These are phyloP conservation scores for Spilosoma lubricipeda DNA, from an alignment of 2,888 invertebrate species.

Conservation along the genomic window DNA sequence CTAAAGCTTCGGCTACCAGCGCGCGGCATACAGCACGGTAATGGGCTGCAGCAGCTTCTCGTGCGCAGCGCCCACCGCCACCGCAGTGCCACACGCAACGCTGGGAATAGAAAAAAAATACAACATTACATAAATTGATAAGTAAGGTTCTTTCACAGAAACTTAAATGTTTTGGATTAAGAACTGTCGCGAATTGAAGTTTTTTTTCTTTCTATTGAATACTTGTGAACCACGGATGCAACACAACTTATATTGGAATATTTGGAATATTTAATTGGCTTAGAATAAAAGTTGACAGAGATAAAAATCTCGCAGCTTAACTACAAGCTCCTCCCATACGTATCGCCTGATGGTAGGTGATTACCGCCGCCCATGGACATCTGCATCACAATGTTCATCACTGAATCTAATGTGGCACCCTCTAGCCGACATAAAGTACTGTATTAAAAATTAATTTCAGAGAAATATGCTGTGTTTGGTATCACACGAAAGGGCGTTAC, in stretches of 20 bases:
- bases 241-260: not conserved
- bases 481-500: too few relatives aligned
- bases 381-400: too few relatives aligned
- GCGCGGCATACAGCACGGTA: slow-evolving; percentile 97
- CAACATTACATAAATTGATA: not conserved
- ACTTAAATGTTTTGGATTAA: not conserved
- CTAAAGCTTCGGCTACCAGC: slow-evolving; percentile 95
- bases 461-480: too few relatives aligned
- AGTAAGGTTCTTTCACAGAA: not conserved
- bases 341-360: too few relatives aligned
- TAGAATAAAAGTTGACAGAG: too few relatives aligned
- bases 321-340: too few relatives aligned
- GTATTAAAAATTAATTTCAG: too few relatives aligned
- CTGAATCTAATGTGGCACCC: too few relatives aligned
- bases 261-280: too few relatives aligned
- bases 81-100: slow-evolving; percentile 83
- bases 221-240: not conserved
- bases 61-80: slow-evolving; percentile 75
- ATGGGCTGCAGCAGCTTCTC: slow-evolving; percentile 90
- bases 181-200: not conserved
- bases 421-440: too few relatives aligned
- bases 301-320: too few relatives aligned
- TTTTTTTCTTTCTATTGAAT: not conserved
- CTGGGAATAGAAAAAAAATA: slow-evolving; percentile 51
- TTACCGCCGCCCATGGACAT: too few relatives aligned